Evolutionary conservation across 2,113 vertebrate genomes (phyloP).

Genomic region (Semnornis frantzii): DNA sequence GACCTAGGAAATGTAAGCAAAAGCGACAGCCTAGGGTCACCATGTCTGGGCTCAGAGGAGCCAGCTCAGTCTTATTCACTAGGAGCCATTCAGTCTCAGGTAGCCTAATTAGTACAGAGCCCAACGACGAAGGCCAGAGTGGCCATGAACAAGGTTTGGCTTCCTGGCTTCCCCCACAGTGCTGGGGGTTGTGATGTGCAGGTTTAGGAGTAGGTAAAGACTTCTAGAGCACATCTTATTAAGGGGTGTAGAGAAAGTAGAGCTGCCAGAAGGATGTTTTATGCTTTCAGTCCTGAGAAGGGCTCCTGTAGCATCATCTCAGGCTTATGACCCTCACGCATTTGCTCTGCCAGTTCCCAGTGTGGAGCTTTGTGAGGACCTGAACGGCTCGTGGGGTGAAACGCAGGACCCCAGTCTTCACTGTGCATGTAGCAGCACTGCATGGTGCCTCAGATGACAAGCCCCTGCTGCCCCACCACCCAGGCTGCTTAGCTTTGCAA

Average conservation of each 20-base stretch:
- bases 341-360: fast-evolving
- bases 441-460: background rate
- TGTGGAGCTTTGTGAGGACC: fast-evolving
- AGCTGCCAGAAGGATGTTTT: background rate
- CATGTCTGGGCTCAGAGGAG: fast-evolving
- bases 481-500: fast-evolving
- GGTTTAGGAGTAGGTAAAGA: background rate
- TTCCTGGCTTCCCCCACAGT: too few species aligned
- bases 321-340: fast-evolving
- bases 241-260: background rate
- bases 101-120: background rate
- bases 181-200: background rate
- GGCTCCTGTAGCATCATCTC: fast-evolving
- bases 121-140: background rate
- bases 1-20: background rate
- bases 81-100: background rate
- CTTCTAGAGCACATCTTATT: background rate
- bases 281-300: background rate
- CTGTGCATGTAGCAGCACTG: too few species aligned
- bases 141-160: fast-evolving
- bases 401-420: fast-evolving
- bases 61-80: background rate
- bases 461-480: fast-evolving
- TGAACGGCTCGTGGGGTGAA: fast-evolving
- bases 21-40: background rate